Evolutionary conservation across 2,113 vertebrate genomes (phyloP).

Genomic region (Gracilinanus agilis): DNA sequence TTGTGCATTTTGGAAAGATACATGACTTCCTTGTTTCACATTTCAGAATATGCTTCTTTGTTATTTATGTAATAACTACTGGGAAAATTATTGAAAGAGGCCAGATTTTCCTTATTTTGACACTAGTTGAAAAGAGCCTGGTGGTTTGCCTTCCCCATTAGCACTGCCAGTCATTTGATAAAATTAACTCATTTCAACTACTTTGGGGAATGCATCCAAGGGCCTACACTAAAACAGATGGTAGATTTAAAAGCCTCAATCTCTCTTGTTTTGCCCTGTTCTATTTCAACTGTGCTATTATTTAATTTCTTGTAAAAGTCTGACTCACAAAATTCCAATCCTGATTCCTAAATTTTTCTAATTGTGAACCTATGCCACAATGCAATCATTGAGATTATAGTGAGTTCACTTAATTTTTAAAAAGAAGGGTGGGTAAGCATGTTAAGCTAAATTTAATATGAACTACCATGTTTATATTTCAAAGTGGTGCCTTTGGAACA

Average conservation of each 20-base stretch:
- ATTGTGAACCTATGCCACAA: not conserved
- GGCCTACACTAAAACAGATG: not conserved
- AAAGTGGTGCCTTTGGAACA: not conserved
- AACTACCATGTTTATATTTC: not conserved
- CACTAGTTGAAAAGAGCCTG: not conserved
- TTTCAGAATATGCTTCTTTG: not conserved
- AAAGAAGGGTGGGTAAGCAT: not conserved
- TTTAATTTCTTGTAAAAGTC: conserved; percentile 10
- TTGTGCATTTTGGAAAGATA: not conserved
- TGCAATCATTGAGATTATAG: not conserved
- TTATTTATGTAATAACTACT: not conserved
- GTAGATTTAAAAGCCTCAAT: not conserved
- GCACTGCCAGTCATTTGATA: not conserved
- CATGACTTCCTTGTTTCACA: not conserved
- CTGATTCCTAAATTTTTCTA: not conserved
- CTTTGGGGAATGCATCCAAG: not conserved
- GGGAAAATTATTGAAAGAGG: not conserved
- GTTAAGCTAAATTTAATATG: not conserved
- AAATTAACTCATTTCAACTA: not conserved
- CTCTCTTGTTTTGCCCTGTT: not conserved
- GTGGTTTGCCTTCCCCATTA: not conserved
- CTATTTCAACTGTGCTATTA: not conserved
- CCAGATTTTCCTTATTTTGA: not conserved
- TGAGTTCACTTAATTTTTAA: not conserved
- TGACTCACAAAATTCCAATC: not conserved